Evolutionary conservation across 2,888 invertebrate species (phyloP).

Genomic region (Tenthredo distinguenda): DNA sequence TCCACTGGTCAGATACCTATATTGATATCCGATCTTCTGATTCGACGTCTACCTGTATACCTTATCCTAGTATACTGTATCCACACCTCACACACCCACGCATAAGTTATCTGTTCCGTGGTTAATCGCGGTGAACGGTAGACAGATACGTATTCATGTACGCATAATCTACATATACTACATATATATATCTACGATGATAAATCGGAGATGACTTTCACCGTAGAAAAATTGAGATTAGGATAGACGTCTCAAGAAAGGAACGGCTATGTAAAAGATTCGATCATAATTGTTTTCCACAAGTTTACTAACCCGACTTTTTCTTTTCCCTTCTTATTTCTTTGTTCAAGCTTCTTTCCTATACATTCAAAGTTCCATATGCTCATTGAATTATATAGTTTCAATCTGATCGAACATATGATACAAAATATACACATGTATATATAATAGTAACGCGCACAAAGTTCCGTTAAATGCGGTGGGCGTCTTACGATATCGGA

Average conservation of each 20-base stretch:
- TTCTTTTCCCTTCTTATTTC: slow-evolving; percentile 26
- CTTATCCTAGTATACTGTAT: too few relatives aligned
- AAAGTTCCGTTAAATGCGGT: slow-evolving; percentile 17
- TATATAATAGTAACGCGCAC: neutral
- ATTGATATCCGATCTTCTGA: neutral
- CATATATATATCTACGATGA: neutral
- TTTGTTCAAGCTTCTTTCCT: neutral
- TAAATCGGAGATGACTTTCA: neutral
- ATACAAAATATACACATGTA: too few relatives aligned
- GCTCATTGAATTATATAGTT: neutral
- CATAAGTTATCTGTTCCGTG: neutral
- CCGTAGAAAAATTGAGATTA: slow-evolving; percentile 4
- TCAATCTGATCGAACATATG: neutral
- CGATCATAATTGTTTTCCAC: neutral
- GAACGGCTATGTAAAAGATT: neutral
- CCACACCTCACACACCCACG: neutral
- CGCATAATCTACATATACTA: neutral
- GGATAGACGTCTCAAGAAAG: neutral
- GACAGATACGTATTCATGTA: neutral
- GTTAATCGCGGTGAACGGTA: slow-evolving; percentile 7
- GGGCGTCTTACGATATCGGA: neutral
- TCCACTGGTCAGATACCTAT: neutral
- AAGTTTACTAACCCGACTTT: neutral
- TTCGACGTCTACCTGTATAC: neutral
- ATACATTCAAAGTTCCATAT: neutral